These are phyloP conservation scores for Lysandra bellargus DNA, from an alignment of 2,888 invertebrate species.

Conservation along the genomic window DNA sequence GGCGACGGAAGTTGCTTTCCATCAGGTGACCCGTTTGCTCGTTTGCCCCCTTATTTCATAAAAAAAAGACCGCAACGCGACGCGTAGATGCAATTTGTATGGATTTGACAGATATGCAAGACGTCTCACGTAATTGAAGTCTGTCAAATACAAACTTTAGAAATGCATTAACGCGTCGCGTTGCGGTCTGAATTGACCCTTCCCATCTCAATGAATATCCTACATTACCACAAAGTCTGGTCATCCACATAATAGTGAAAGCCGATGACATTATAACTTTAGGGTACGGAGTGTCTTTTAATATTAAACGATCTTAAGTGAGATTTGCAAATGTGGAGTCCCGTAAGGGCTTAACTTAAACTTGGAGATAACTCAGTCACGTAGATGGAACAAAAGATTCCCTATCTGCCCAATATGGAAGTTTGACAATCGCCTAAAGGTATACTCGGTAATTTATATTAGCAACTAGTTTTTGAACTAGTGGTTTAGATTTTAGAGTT, in stretches of 20 bases:
- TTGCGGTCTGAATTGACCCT: no score
- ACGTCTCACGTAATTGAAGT: no score
- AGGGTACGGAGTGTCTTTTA: conserved; percentile 25
- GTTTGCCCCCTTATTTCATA: no score
- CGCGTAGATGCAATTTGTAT: no score
- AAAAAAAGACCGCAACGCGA: no score
- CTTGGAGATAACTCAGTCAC: conserved; percentile 9
- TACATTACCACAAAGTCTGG: not conserved
- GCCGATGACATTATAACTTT: conserved; percentile 25
- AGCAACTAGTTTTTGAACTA: not conserved
- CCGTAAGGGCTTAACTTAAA: not conserved
- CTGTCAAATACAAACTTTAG: no score
- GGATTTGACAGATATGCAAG: no score
- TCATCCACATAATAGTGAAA: not conserved
- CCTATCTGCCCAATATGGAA: not conserved
- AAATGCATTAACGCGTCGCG: no score
- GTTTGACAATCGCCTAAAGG: not conserved
- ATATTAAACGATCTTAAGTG: not conserved
- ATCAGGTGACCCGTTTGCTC: no score
- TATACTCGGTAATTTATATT: not conserved
- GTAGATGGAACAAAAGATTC: not conserved
- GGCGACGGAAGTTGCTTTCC: no score
- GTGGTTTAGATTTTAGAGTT: no score
- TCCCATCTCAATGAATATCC: not conserved
- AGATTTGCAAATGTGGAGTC: conserved; percentile 6